These are phyloP conservation scores for Chelon labrosus DNA, from an alignment of 2,797 vertebrate genomes.

Conservation along the genomic window DNA sequence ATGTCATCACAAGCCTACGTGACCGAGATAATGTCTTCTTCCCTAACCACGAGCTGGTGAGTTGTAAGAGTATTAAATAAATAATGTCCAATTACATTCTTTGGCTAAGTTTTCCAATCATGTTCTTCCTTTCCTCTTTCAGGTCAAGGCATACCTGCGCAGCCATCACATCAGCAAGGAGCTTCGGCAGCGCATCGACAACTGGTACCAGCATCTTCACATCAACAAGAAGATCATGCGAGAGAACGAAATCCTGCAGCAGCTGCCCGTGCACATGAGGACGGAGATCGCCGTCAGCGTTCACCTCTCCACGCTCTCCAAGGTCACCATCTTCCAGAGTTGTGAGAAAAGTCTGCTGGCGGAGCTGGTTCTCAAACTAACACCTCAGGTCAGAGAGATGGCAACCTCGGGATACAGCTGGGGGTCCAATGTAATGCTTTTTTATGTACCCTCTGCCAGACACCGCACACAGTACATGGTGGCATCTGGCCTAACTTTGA, in stretches of 20 bases:
- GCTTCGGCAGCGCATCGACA: slow-evolving; percentile 84
- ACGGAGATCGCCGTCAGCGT: slow-evolving; percentile 92
- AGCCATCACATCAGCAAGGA: slow-evolving; percentile 78
- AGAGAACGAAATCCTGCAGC: slow-evolving; percentile 88
- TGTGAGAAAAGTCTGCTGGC: slow-evolving; percentile 92
- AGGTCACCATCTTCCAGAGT: slow-evolving; percentile 92
- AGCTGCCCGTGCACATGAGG: slow-evolving; percentile 87
- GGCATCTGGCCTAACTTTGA: no score
- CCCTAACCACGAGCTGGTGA: slow-evolving; percentile 89
- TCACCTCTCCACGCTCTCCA: slow-evolving; percentile 90
- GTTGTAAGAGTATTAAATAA: slow-evolving; percentile 20
- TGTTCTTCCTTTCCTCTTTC: not conserved
- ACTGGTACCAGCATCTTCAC: slow-evolving; percentile 93
- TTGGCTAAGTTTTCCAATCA: not conserved
- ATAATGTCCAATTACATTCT: not conserved
- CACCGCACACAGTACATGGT: no score
- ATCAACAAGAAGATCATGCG: slow-evolving; percentile 92
- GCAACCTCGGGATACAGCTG: no score
- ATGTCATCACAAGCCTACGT: slow-evolving; percentile 88
- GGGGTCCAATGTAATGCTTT: no score
- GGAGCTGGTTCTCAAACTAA: slow-evolving; percentile 93
- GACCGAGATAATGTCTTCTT: slow-evolving; percentile 88
- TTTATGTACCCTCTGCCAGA: no score
- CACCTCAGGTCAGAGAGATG: slow-evolving; percentile 84
- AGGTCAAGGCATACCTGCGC: slow-evolving; percentile 88